These are phyloP conservation scores for Potamarius usumacintae DNA, from an alignment of 2,113 vertebrate species.

Conservation along the genomic window DNA sequence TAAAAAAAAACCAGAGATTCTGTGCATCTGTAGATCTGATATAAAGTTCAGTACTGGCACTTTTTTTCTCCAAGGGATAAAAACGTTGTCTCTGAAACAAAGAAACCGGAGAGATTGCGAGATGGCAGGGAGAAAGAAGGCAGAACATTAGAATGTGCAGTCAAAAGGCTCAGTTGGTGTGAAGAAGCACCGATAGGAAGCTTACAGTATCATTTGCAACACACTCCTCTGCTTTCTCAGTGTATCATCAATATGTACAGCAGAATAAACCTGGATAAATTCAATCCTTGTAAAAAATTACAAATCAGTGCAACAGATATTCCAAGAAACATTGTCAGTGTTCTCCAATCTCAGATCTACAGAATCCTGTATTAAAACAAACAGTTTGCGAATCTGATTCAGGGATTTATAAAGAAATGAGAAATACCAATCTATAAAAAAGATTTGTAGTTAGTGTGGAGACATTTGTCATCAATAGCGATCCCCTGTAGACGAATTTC, in stretches of 20 bases:
- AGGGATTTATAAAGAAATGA: background rate
- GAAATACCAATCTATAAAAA: background rate
- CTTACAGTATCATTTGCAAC: conserved; percentile 35
- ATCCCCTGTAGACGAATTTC: background rate
- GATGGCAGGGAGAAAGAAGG: background rate
- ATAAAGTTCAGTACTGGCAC: conserved; percentile 12
- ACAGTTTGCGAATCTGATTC: background rate
- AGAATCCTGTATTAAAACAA: background rate
- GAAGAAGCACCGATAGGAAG: background rate
- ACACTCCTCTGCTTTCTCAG: conserved; percentile 9
- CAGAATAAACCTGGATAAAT: conserved; percentile 13
- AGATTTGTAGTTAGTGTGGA: too few relatives aligned
- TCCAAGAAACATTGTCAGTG: background rate
- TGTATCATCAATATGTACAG: conserved; percentile 45
- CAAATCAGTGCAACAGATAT: background rate
- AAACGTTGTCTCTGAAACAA: background rate
- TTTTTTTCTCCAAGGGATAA: background rate
- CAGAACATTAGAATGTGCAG: background rate
- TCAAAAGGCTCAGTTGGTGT: conserved; percentile 27
- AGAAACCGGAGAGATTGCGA: background rate
- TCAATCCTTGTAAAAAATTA: background rate
- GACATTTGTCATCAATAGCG: background rate
- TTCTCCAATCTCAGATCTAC: background rate
- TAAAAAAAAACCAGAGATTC: background rate
- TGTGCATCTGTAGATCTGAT: conserved; percentile 1